phyloP scores from a whole-genome alignment of 2,797 vertebrate species.

The Paratrypauchen microcephalus region DNA sequence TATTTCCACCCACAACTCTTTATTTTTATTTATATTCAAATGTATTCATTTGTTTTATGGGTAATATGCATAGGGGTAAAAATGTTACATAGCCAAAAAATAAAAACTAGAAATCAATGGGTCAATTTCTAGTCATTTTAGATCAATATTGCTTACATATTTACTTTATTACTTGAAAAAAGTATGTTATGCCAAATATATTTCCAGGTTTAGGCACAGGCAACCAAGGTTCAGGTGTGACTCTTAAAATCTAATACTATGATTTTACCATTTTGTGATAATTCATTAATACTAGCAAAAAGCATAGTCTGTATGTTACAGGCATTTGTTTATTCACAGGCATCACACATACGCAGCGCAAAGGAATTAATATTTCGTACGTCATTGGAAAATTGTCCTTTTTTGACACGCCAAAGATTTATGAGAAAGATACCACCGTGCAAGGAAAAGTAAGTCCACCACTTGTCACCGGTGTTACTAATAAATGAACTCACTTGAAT shows the following conservation, averaged over 20 bases:
- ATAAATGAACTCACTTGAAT: not conserved
- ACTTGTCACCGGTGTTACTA: not conserved
- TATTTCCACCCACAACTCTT: no score
- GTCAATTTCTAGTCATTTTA: not conserved
- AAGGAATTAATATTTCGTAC: slow-evolving; percentile 26
- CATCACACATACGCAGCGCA: not conserved
- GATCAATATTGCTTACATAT: not conserved
- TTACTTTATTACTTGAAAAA: no score
- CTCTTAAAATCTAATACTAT: not conserved
- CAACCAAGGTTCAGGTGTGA: no score
- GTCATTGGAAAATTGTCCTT: slow-evolving; percentile 60
- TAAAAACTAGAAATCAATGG: no score
- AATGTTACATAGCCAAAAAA: no score
- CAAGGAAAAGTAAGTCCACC: slow-evolving; percentile 57
- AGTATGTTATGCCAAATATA: no score
- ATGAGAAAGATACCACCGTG: slow-evolving; percentile 40
- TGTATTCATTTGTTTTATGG: no score
- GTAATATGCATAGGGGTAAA: no score
- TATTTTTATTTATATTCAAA: no score
- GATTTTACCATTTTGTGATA: not conserved
- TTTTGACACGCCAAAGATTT: slow-evolving; percentile 54
- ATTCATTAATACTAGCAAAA: not conserved
- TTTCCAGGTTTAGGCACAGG: no score
- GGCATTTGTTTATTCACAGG: slow-evolving; percentile 31
- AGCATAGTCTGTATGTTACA: not conserved